These are phyloP conservation scores for Sander lucioperca DNA, from an alignment of 2,113 vertebrate genomes.

Conservation along the genomic window DNA sequence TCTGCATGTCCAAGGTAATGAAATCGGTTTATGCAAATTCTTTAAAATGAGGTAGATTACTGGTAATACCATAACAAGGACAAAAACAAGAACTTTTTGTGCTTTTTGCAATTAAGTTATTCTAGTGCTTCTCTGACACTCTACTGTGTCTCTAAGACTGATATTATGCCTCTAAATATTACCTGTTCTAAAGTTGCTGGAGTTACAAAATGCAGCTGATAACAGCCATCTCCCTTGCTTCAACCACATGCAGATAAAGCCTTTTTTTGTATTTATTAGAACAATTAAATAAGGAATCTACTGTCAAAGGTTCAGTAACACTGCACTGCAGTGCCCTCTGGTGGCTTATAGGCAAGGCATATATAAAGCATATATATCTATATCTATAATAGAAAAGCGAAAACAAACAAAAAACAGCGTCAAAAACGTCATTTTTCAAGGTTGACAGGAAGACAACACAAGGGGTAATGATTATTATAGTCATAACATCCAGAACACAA, in stretches of 20 bases:
- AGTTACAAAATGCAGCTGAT: not conserved
- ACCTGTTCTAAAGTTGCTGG: not conserved
- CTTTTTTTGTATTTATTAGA: not conserved
- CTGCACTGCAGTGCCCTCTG: conserved; percentile 18
- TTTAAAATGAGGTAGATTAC: not conserved
- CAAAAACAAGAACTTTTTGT: conserved; percentile 5
- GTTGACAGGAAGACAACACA: no score
- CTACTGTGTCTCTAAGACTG: not conserved
- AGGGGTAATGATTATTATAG: not conserved
- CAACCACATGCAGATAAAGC: not conserved
- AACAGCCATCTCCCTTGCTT: not conserved
- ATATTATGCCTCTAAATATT: not conserved
- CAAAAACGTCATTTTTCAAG: no score
- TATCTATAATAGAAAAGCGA: no score
- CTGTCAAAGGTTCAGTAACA: not conserved
- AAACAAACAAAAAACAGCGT: no score
- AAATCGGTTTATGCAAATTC: conserved; percentile 3
- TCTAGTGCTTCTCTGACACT: not conserved
- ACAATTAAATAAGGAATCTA: not conserved
- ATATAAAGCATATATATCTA: no score
- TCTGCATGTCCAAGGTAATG: not conserved
- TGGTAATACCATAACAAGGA: not conserved
- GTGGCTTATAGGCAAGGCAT: not conserved
- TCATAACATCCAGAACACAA: not conserved
- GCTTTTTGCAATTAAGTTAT: not conserved